Base-by-base conservation (phyloP, 1,140 invertebrate genomes). In the Drusus annulatus region DNA sequence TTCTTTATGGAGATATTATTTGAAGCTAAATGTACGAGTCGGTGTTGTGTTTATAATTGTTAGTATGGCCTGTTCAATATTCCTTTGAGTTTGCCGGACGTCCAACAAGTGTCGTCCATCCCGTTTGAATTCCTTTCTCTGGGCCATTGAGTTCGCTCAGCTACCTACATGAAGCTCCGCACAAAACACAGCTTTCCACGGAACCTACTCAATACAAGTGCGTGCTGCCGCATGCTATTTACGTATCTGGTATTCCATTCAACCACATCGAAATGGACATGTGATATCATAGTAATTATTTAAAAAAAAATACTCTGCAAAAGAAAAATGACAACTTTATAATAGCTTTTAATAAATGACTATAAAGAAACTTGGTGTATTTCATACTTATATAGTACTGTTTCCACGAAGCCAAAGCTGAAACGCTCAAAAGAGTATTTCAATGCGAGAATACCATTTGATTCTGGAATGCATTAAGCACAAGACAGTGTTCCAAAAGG, bases 41-140 rank as follows among this genome's bases (percentile, higher is more conserved):
- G 31, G 51, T 58, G 69, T 36, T 75, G 36, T 65, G 31, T 36
- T 75, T 58, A 75, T 75, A 25, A 58, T 75, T 58, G 54, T 71
- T 51, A 45, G 36, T 45, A 71, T 51, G 31, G 68, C 36, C 68
- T 71, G 68, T 58, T 75, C 60, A 75, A 31, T 75, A 75, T 75
- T 75, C 71, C 71, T 75, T 75, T 75, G 71, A 75, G 71, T 75
- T 31, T 31, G 71, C 71, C 71, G 71, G 54, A 58, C 31, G 13
- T 75, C 45, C 16, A 75, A n/a, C 23, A 56, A 75, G 68, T 71
- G 68, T 54, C 68, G 50, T 71, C 50, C 68, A 51, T 71, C 68
- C 60, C 68, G 68, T 51, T 21, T 21, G 68, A 51, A 51, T 71
- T n/a, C 68, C 45, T 52, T 25, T 51, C 45, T 23, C n/a, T 17